Evolutionary conservation across 2,113 vertebrate species (phyloP), one percentile per base, ranked within the genome.

Genomic region (Nettapus auritus): DNA sequence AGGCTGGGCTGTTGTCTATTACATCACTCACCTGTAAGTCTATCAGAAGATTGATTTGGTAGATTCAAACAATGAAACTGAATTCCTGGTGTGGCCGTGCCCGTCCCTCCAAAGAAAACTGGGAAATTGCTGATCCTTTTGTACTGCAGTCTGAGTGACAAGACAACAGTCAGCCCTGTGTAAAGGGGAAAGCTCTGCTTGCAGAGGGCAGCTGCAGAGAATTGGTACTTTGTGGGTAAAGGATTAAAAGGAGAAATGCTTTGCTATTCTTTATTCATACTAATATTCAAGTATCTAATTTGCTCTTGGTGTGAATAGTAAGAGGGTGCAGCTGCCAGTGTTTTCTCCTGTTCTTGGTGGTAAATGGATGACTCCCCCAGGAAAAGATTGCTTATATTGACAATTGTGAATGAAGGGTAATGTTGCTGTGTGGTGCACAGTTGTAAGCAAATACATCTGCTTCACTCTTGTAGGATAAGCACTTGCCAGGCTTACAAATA

Each of bases 1-100:
- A 91, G 98, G 98, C 82, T 99, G 98, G 99, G 99, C 99, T 36
- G 98, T 99, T 38, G 99, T 99, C 42, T 99, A 99, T 96, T 99
- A 99, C 92, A 98, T 99, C 89, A 99, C 98, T 69, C 98, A 99
- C 93, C 96, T 99, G 99, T 99, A 76, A 98, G 99, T 98, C 38
- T 56, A 5, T 18, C 5, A 70, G 14, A 44, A 28, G 44, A 83
- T 90, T 38, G 60, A 44, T 66, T 55, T 60, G 44, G 25, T 82
- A 29, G 42, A 56, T 67, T 64, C 36, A 59, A 4, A 69, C 55
- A 82, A n/a, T 42, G 36, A 26, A 75, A 46, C 9, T 44, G 46
- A 80, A 46, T 56, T 89, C 44, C 22, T 7, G 3, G 15, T 56
- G 59, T 59, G 68, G 40, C 80, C 84, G 34, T 44, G 31, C 26